These are phyloP conservation scores for Silurus aristotelis DNA, from an alignment of 2,797 vertebrate genomes.

Conservation along the genomic window DNA sequence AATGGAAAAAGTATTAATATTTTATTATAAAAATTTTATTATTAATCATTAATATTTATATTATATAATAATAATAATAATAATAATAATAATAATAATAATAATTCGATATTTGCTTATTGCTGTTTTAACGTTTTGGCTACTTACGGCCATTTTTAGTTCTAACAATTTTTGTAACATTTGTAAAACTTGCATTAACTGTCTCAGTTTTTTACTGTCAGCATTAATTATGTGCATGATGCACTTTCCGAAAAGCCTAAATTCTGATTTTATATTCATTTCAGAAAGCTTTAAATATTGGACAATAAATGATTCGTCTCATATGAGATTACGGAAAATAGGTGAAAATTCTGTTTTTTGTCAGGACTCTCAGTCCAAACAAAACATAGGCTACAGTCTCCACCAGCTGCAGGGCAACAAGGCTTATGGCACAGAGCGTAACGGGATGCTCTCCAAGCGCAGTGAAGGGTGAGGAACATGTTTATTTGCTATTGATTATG, in stretches of 20 bases:
- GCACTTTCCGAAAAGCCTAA: background rate
- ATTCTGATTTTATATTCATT: background rate
- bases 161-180: background rate
- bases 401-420: slow-evolving; percentile 98
- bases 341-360: background rate
- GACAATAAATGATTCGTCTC: background rate
- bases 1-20: background rate
- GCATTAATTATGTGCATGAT: background rate
- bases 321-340: background rate
- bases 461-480: slow-evolving; percentile 86
- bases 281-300: background rate
- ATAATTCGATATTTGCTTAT: background rate
- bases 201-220: background rate
- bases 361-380: slow-evolving; percentile 87
- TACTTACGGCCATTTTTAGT: background rate
- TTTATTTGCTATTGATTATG: background rate
- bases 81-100: background rate
- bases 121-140: background rate
- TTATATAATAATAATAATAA: no score
- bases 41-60: no score
- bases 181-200: background rate
- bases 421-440: slow-evolving; percentile 88
- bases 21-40: no score
- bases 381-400: slow-evolving; percentile 88
- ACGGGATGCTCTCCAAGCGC: slow-evolving; percentile 87